These are phyloP conservation scores for Nomada hirtipes DNA, from an alignment of 2,888 invertebrate genomes.

Conservation along the genomic window DNA sequence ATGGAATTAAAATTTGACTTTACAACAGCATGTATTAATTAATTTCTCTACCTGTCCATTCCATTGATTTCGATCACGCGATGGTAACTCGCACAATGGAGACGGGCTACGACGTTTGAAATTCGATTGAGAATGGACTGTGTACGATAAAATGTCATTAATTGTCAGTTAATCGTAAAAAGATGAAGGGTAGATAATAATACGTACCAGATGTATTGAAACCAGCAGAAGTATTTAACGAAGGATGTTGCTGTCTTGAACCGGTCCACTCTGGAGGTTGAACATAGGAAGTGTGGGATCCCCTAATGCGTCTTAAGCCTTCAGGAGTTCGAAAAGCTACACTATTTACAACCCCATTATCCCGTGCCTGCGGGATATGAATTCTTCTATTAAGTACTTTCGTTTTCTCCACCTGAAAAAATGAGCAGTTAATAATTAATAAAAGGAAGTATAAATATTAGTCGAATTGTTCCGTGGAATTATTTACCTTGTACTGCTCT, in stretches of 20 bases:
- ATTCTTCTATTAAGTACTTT: slow-evolving; percentile 74
- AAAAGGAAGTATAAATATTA: not conserved
- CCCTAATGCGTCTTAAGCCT: slow-evolving; percentile 79
- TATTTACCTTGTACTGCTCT: slow-evolving; percentile 72
- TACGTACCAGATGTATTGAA: slow-evolving; percentile 71
- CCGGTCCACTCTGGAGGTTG: slow-evolving; percentile 74
- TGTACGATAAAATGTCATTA: slow-evolving; percentile 24
- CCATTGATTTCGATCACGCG: slow-evolving; percentile 76
- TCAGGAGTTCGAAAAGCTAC: slow-evolving; percentile 76
- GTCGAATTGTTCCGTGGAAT: not conserved
- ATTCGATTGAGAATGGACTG: slow-evolving; percentile 72
- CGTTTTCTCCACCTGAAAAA: slow-evolving; percentile 69
- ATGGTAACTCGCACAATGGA: slow-evolving; percentile 76
- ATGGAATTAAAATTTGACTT: not conserved
- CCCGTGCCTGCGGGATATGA: slow-evolving; percentile 75
- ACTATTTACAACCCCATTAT: slow-evolving; percentile 60
- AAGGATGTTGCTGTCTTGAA: slow-evolving; percentile 66
- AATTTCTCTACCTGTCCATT: slow-evolving; percentile 75
- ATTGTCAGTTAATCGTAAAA: not conserved
- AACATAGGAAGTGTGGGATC: slow-evolving; percentile 75
- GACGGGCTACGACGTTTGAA: slow-evolving; percentile 81
- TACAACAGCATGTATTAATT: not conserved
- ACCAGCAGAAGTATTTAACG: slow-evolving; percentile 68
- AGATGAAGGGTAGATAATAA: not conserved
- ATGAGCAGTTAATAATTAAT: slow-evolving; percentile 22